Percentiles rank a stretch among this genome's conserved stretches.
These are phyloP conservation scores for Megalopta genalis DNA, from an alignment of 1,140 invertebrate species.

Conservation along the genomic window DNA sequence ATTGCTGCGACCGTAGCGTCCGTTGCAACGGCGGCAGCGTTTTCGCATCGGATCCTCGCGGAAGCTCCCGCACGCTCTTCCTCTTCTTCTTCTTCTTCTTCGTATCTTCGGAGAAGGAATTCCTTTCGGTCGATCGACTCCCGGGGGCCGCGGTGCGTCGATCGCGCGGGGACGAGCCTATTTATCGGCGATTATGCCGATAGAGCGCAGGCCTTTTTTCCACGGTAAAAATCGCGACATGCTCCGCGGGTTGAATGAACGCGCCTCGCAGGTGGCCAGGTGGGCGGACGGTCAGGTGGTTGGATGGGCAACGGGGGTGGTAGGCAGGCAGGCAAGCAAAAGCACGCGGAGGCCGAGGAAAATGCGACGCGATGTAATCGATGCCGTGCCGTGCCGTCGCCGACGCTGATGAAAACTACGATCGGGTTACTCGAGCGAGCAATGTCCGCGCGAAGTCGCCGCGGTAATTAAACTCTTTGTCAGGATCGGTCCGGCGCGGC, in stretches of 20 bases:
- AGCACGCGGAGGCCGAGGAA: too few species aligned
- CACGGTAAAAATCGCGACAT: not conserved
- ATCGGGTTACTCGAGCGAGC: slow-evolving; percentile 34
- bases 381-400: not conserved
- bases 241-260: slow-evolving; percentile 2
- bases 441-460: slow-evolving; percentile 31
- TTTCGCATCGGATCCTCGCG: too few species aligned
- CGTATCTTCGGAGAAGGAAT: too few species aligned
- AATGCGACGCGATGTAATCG: slow-evolving; percentile 13
- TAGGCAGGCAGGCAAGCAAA: too few species aligned
- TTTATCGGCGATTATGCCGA: slow-evolving; percentile 40
- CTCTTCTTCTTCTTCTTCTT: too few species aligned
- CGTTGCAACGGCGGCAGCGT: too few species aligned
- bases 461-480: slow-evolving; percentile 47
- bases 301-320: too few species aligned
- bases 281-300: too few species aligned
- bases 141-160: too few species aligned
- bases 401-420: slow-evolving; percentile 31
- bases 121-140: too few species aligned
- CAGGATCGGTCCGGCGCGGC: slow-evolving; percentile 5
- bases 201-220: slow-evolving; percentile 13
- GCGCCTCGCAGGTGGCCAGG: too few species aligned
- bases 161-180: not conserved
- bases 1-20: not conserved
- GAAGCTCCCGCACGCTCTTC: too few species aligned